Conservation (phyloP, 2,888 invertebrate species). For the Hyppa rectilinea region DNA sequence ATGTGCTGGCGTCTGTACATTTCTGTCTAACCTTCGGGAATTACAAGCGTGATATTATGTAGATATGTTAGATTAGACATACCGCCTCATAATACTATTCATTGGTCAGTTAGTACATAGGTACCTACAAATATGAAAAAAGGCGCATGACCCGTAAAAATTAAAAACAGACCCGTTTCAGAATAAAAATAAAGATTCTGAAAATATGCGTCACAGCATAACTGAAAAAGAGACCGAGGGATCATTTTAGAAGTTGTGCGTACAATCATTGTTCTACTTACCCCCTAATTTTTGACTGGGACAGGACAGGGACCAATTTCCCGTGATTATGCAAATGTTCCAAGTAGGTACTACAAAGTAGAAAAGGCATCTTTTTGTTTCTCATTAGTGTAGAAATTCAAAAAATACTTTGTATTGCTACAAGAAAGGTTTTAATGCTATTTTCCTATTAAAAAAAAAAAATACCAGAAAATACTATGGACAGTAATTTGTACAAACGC, state of each 20-base stretch:
- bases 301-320: conserved; percentile 30
- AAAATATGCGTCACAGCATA: background rate
- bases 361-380: conserved; percentile 11
- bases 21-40: no score
- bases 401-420: background rate
- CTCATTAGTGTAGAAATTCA: conserved; percentile 12
- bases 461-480: no score
- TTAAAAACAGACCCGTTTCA: background rate
- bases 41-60: no score
- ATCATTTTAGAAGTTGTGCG: conserved; percentile 6
- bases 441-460: background rate
- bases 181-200: background rate
- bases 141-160: background rate
- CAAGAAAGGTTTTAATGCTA: background rate
- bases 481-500: no score
- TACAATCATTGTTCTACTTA: background rate
- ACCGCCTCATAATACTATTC: no score
- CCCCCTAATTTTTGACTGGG: conserved; percentile 32
- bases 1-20: no score
- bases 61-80: no score
- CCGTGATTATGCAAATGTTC: conserved; percentile 37
- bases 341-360: conserved; percentile 4
- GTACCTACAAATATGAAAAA: no score
- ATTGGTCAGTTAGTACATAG: no score
- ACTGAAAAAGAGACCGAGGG: background rate